A percentile compares a stretch with the other conserved stretches of the same genome.
Conservation (phyloP, 2,888 invertebrate species). For the Lasius platythorax region DNA sequence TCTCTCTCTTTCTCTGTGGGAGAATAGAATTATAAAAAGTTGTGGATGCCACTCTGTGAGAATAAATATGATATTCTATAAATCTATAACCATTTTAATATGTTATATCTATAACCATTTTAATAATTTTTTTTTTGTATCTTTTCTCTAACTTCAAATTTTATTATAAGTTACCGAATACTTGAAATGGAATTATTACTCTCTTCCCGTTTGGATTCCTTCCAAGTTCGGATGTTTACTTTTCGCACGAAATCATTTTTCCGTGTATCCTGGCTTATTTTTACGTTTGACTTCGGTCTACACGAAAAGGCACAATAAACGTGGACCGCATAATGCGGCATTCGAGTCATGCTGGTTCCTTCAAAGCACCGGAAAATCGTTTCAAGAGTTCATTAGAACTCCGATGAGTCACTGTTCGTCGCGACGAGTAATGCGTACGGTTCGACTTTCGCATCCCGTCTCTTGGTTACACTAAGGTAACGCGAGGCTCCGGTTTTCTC, state of each 20-base stretch:
- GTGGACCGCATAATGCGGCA: conserved; percentile 23
- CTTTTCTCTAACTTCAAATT: background rate
- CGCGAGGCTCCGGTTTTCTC: conserved; percentile 65
- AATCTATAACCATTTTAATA: background rate
- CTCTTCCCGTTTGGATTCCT: conserved; percentile 37
- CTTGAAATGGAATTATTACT: conserved; percentile 15
- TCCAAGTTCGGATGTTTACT: conserved; percentile 31
- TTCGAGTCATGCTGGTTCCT: conserved; percentile 5
- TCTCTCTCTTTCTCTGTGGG: background rate
- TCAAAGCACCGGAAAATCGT: conserved; percentile 53
- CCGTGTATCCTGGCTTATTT: conserved; percentile 31
- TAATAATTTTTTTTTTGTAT: background rate
- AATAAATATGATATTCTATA: background rate
- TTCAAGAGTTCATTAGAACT: conserved; percentile 54
- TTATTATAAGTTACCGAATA: background rate
- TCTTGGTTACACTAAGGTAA: conserved; percentile 64
- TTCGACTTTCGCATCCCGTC: conserved; percentile 55
- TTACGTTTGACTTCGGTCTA: conserved; percentile 9
- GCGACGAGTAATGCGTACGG: conserved; percentile 46
- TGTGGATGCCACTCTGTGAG: background rate
- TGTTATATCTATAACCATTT: background rate
- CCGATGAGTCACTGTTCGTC: conserved; percentile 63
- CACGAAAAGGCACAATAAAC: conserved; percentile 13
- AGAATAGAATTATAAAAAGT: background rate
- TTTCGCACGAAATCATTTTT: conserved; percentile 29